Base-by-base conservation (phyloP, 2,797 vertebrate genomes). In the Poliocrania exsul region DNA sequence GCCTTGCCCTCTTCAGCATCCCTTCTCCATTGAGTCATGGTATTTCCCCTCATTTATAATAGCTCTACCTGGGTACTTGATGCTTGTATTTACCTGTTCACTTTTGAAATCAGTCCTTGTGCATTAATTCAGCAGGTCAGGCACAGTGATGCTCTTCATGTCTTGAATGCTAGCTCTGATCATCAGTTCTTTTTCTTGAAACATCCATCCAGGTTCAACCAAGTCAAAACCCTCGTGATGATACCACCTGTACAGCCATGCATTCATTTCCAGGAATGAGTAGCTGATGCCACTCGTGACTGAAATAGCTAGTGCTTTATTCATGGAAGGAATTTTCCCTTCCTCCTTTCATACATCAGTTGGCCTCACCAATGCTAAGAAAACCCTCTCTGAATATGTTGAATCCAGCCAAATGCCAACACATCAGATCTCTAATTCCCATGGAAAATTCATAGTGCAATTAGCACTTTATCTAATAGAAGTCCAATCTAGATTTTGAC, bases 301-400 rank as follows among this genome's bases (percentile, higher is more conserved):
- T 67, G 47, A 93, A 97, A 92, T 82, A 96, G 74, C 42, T 56
- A 67, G 51, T 71, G 51, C 49, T 88, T 95, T 86, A 80, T 92
- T 84, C 57, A 64, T 44, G 33, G 78, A 86, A 92, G 58, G 71
- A 81, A 87, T 90, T 95, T 88, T 86, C 38, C 46, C 40, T 83
- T 88, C 54, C 38, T 87, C 28, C 44, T 81, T 95, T 91, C 66
- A 42, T 69, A 46, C 15, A 31, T 60, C 40, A 75, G 42, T 58
- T 53, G 37, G 5, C 60, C 44, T 86, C 66, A 81, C 62, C 44
- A 67, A 35, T 7, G 38, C 33, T 86, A 79, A 70, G 56, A 49
- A 83, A 95, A 62, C 24, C 26, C 21, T 20, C n/a, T 57, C 42
- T 50, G 56, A 28, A 11, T 89, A 9, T n/a, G 58, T 44, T 87